Conservation (phyloP, 1,140 invertebrate species). For the Bacillus rossius region DNA sequence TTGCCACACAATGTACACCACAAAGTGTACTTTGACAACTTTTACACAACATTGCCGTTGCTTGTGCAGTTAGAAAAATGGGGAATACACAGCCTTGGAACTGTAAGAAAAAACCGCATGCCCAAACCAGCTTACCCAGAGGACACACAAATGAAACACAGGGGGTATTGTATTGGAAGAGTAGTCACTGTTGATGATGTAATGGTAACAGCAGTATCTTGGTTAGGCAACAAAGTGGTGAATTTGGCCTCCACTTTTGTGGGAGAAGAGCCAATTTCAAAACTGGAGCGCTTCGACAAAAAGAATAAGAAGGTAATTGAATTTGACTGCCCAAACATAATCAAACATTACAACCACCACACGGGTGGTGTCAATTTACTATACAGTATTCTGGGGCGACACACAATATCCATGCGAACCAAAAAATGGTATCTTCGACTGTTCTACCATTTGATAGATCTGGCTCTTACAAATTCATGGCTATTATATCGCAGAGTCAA, state of each 20-base stretch:
- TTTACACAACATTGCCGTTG: conserved; percentile 31
- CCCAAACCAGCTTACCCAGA: conserved; percentile 29
- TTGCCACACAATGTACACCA: conserved; percentile 29
- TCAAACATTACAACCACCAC: conserved; percentile 27
- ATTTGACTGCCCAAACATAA: conserved; percentile 26
- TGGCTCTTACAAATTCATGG: conserved; percentile 30
- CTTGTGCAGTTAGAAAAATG: conserved; percentile 29
- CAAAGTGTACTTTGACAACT: conserved; percentile 32
- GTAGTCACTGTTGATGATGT: background rate
- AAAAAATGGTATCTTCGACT: conserved; percentile 25
- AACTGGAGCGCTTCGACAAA: conserved; percentile 18
- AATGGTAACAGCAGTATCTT: conserved; percentile 7
- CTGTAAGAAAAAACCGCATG: conserved; percentile 29
- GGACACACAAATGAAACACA: conserved; percentile 33
- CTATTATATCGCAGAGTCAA: conserved; percentile 28
- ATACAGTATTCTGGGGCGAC: conserved; percentile 29
- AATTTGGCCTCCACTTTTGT: conserved; percentile 32
- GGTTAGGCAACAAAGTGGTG: conserved; percentile 38
- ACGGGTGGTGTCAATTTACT: conserved; percentile 33
- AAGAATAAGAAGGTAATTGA: conserved; percentile 18
- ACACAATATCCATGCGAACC: conserved; percentile 25
- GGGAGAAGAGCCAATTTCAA: conserved; percentile 24
- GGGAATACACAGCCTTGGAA: conserved; percentile 29
- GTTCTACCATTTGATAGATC: conserved; percentile 32
- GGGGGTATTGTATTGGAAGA: background rate